A percentile compares a stretch with the other conserved stretches of the same genome.
These are phyloP conservation scores for Australoheros scitulus DNA, from an alignment of 2,113 vertebrate genomes.

Conservation along the genomic window DNA sequence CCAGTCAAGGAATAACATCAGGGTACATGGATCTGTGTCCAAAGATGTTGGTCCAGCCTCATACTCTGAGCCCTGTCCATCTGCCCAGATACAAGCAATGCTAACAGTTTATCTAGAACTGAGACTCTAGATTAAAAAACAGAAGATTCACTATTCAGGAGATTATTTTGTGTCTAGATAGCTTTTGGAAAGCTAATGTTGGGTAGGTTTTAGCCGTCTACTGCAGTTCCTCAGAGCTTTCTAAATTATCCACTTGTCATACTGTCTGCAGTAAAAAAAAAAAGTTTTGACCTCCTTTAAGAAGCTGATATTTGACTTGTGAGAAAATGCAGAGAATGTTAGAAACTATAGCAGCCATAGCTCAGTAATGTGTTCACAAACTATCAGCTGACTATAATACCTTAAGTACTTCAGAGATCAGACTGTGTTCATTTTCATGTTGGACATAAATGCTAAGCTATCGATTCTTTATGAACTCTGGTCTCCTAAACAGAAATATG, in stretches of 20 bases:
- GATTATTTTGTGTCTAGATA: background rate
- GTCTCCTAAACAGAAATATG: background rate
- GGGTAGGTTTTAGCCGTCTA: background rate
- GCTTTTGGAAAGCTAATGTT: background rate
- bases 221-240: background rate
- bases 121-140: background rate
- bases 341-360: background rate
- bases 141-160: no score
- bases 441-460: background rate
- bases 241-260: no score
- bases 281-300: background rate
- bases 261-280: background rate
- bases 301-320: background rate
- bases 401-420: background rate
- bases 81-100: background rate
- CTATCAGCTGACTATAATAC: background rate
- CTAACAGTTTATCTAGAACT: background rate
- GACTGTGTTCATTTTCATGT: background rate
- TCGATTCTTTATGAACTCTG: background rate
- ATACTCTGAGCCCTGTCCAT: background rate
- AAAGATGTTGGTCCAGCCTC: background rate
- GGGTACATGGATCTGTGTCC: background rate
- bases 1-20: background rate
- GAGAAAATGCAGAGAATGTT: background rate
- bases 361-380: background rate